These are phyloP conservation scores for Trinectes maculatus DNA, from an alignment of 2,113 vertebrate genomes.

Conservation along the genomic window DNA sequence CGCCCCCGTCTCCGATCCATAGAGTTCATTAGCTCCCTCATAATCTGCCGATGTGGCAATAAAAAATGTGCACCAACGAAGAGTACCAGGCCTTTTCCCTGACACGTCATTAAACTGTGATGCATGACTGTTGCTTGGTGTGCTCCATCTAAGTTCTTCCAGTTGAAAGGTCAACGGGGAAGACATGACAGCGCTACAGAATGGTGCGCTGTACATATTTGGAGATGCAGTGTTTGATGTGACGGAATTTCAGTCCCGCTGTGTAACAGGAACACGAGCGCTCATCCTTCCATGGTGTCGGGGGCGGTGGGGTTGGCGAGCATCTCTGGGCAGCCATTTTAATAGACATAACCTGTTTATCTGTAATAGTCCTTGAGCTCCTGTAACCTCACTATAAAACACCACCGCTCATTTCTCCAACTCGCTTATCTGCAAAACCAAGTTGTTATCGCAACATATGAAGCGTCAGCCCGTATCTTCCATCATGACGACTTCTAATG, in stretches of 20 bases:
- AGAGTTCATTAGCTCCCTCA: slow-evolving; percentile 80
- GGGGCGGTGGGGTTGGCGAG: not conserved
- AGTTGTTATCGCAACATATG: slow-evolving; percentile 88
- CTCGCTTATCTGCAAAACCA: slow-evolving; percentile 64
- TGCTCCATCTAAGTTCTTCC: slow-evolving; percentile 55
- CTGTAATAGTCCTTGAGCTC: slow-evolving; percentile 87
- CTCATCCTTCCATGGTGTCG: not conserved
- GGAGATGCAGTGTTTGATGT: not conserved
- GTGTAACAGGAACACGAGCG: not conserved
- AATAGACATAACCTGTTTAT: slow-evolving; percentile 82
- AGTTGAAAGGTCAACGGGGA: slow-evolving; percentile 77
- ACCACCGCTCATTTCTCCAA: slow-evolving; percentile 70
- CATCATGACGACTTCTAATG: slow-evolving; percentile 86
- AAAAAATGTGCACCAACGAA: slow-evolving; percentile 73
- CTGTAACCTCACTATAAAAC: slow-evolving; percentile 86
- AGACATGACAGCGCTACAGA: slow-evolving; percentile 64
- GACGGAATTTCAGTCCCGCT: not conserved
- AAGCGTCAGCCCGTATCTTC: slow-evolving; percentile 71
- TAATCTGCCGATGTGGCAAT: slow-evolving; percentile 82
- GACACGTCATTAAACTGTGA: slow-evolving; percentile 80
- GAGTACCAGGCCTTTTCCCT: slow-evolving; percentile 37
- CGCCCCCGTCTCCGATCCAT: slow-evolving; percentile 35
- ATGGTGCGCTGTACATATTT: slow-evolving; percentile 42
- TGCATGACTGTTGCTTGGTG: slow-evolving; percentile 69
- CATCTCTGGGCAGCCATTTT: slow-evolving; percentile 30